Evolutionary conservation across 2,888 invertebrate species (phyloP).

Genomic region (Aplocera efformata): DNA sequence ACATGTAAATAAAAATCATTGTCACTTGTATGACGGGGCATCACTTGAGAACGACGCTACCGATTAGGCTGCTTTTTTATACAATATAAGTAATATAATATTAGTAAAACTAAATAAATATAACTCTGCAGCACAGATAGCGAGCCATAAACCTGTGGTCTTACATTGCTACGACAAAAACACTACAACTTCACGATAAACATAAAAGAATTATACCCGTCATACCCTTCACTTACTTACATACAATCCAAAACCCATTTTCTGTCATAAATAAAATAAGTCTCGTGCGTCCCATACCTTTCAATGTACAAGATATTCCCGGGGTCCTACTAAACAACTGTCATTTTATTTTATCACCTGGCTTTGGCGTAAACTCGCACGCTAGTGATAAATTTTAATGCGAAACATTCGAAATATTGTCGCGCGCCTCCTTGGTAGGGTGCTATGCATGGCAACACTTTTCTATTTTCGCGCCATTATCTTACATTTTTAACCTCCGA

Average conservation of each 20-base stretch:
- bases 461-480: conserved; percentile 7
- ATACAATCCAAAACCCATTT: conserved; percentile 74
- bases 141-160: too few relatives aligned
- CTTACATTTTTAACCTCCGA: neutral
- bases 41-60: too few relatives aligned
- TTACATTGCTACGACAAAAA: neutral
- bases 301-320: conserved; percentile 72
- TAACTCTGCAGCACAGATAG: too few relatives aligned
- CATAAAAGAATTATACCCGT: conserved; percentile 25
- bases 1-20: too few relatives aligned
- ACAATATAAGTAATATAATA: too few relatives aligned
- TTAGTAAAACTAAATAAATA: too few relatives aligned
- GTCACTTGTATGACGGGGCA: too few relatives aligned
- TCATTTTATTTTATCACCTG: conserved; percentile 79
- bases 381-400: conserved; percentile 78
- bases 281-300: conserved; percentile 75
- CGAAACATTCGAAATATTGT: conserved; percentile 66
- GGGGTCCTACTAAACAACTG: conserved; percentile 77
- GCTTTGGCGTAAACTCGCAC: conserved; percentile 71
- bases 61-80: too few relatives aligned
- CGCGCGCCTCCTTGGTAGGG: conserved; percentile 38
- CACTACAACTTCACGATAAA: conserved; percentile 8
- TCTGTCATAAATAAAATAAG: conserved; percentile 72
- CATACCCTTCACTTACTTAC: conserved; percentile 49
- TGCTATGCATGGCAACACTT: conserved; percentile 3